Percentiles rank a stretch among this genome's conserved stretches.
These are phyloP conservation scores for Biston betularia DNA, from an alignment of 2,888 invertebrate species.

Conservation along the genomic window DNA sequence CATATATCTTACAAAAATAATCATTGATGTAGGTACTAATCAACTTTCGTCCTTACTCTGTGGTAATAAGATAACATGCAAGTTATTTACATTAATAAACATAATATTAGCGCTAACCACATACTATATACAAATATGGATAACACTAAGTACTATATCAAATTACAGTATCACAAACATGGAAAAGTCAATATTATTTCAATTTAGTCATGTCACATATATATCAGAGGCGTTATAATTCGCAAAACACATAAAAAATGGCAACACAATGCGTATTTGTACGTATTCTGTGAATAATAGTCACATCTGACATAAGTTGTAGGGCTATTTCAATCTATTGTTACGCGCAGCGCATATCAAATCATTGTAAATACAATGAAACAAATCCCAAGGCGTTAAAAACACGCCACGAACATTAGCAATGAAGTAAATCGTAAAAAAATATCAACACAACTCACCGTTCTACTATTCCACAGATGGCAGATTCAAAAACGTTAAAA, in stretches of 20 bases:
- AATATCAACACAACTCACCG: constrained; percentile 65
- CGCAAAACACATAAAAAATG: constrained; percentile 42
- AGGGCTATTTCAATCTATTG: constrained; percentile 60
- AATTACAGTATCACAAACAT: constrained; percentile 5
- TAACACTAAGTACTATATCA: constrained; percentile 5
- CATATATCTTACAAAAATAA: constrained; percentile 36
- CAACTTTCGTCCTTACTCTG: constrained; percentile 35
- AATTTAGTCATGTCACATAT: neutral
- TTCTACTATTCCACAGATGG: constrained; percentile 58
- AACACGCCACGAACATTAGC: constrained; percentile 24
- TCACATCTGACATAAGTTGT: constrained; percentile 55
- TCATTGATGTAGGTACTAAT: constrained; percentile 6
- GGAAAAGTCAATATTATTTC: neutral
- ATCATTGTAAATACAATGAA: constrained; percentile 40
- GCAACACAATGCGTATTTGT: constrained; percentile 36
- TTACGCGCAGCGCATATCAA: constrained; percentile 48
- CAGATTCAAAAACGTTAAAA: constrained; percentile 69
- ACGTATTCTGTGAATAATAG: constrained; percentile 46
- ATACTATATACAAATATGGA: constrained; percentile 1
- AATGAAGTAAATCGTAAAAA: constrained; percentile 32
- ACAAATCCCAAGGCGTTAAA: constrained; percentile 37
- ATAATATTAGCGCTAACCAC: constrained; percentile 4
- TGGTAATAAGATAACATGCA: constrained; percentile 24
- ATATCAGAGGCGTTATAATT: constrained; percentile 20
- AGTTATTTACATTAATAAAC: neutral